Conservation (phyloP, 2,888 invertebrate genomes). For the Pseudococcus viburni region DNA sequence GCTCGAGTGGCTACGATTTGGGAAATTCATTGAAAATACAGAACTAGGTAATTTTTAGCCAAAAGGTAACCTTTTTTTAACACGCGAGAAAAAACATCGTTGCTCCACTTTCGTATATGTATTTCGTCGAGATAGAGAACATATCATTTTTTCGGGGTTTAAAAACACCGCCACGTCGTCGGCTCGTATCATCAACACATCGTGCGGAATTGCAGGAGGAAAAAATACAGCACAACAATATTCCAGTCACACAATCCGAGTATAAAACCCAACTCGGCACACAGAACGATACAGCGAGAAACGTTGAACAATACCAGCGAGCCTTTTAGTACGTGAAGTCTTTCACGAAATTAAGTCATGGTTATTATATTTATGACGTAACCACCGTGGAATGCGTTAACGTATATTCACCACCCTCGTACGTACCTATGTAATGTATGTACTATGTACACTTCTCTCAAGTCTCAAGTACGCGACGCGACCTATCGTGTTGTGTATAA, state of each 20-base stretch:
- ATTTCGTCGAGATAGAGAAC: background rate
- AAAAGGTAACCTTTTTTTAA: too few relatives aligned
- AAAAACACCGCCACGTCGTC: background rate
- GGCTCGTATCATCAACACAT: background rate
- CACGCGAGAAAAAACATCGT: background rate
- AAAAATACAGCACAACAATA: background rate
- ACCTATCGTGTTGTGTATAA: background rate
- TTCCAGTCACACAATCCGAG: background rate
- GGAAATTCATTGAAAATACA: background rate
- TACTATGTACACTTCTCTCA: background rate
- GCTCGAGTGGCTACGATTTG: background rate
- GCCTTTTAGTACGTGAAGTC: constrained; percentile 47
- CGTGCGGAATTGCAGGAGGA: constrained; percentile 4
- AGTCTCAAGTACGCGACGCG: background rate
- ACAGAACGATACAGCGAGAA: constrained; percentile 17
- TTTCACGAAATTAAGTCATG: constrained; percentile 41
- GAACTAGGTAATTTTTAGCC: background rate
- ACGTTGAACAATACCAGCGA: constrained; percentile 30
- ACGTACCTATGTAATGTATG: background rate
- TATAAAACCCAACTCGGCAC: background rate
- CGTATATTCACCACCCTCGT: constrained; percentile 31
- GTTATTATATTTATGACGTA: constrained; percentile 44
- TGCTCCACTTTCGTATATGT: background rate
- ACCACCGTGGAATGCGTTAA: constrained; percentile 28
- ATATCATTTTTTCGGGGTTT: background rate